Conservation (phyloP, 2,113 vertebrate species). For the Xenopus laevis region DNA sequence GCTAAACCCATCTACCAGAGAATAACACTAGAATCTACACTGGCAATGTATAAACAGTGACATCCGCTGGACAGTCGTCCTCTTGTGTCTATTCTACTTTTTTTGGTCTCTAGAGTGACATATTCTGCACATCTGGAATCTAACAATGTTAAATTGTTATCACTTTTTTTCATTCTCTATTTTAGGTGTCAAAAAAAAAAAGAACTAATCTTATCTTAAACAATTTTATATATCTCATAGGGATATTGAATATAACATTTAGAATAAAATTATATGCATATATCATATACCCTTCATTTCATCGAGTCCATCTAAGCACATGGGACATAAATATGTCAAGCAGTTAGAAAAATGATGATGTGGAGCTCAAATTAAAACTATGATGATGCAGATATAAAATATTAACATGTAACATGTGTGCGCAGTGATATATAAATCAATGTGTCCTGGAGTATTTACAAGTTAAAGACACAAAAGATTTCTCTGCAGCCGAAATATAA, state of each 20-base stretch:
- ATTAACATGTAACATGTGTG: neutral
- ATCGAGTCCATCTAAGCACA: neutral
- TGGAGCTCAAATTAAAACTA: neutral
- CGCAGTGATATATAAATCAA: neutral
- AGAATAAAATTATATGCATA: conserved; percentile 4
- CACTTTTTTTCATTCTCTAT: conserved; percentile 16
- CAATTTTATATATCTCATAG: neutral
- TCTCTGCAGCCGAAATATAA: conserved; percentile 58
- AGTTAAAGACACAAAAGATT: conserved; percentile 58
- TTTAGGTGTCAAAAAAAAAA: conserved; percentile 1
- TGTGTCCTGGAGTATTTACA: conserved; percentile 54
- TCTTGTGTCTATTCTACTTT: conserved; percentile 11
- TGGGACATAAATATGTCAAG: conserved; percentile 5
- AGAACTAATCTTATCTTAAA: neutral
- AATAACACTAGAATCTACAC: conserved; percentile 1
- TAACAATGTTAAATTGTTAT: conserved; percentile 24
- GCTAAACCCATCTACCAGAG: conserved; percentile 1
- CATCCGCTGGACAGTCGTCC: conserved; percentile 27
- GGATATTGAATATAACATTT: conserved; percentile 1
- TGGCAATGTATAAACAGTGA: conserved; percentile 34
- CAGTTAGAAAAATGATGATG: neutral
- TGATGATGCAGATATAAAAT: conserved; percentile 4
- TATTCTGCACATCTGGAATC: conserved; percentile 36
- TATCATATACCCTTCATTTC: neutral
- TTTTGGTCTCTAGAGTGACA: conserved; percentile 15